Base-by-base conservation (phyloP, 2,113 vertebrate species). In the Oreochromis spilurus region DNA sequence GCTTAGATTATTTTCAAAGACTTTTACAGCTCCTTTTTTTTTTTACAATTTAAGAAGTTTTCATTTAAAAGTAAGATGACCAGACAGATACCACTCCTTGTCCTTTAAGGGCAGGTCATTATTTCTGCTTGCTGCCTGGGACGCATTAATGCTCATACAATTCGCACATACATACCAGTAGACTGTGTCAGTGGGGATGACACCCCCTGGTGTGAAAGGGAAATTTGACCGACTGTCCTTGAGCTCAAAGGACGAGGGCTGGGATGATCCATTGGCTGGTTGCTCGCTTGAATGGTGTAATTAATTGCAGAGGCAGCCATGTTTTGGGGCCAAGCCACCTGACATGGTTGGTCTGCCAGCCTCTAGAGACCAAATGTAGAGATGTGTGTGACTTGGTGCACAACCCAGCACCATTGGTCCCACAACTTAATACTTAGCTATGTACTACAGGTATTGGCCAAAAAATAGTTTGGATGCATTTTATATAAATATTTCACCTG, bases 171-270 rank as follows among this genome's bases (percentile, higher is more conserved):
- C n/a, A 52, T 34, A 67, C 52, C 40, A 34, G 50, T 45, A 29
- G 82, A 83, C 58, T 3, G 78, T 54, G 62, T 88, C 85, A 48
- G 84, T 12, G 36, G 78, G 87, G 89, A 92, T 17, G 84, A 58
- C 79, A 79, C 87, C 88, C 92, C 86, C 93, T 93, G 91, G 91
- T 90, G 92, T 90, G 67, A 58, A 88, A 82, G 43, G 84, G 34
- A 57, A 80, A 52, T 52, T 87, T 21, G 85, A 87, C 81, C 77
- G 55, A 50, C 79, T 89, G 92, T 92, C 93, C 93, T 94, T 95
- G 90, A 91, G 84, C 62, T 89, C 62, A 78, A 79, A 86, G 88
- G 53, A 80, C 50, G 70, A 57, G 40, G 79, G 17, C 52, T 7
- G 72, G n/a, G 81, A 82, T 91, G 90, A 93, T 94, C 86, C 90